Base-by-base conservation (phyloP, 1,140 invertebrate species). In the Drosophila ambigua region DNA sequence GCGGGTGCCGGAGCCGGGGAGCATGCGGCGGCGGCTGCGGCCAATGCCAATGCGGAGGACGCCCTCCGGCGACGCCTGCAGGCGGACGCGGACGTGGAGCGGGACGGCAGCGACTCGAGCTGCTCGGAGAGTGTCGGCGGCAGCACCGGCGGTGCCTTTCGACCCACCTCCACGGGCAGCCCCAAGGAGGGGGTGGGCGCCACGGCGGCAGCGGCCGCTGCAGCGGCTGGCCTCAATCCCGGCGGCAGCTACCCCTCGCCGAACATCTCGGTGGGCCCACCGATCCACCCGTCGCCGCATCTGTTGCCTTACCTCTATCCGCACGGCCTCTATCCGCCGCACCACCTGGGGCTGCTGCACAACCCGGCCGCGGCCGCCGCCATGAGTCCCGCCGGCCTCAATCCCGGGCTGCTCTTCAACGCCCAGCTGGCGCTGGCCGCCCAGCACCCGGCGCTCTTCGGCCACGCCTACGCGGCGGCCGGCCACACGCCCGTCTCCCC, bases 261-360 rank as follows among this genome's bases (percentile, higher is more conserved):
- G 2, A 97, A 97, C 92, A 97, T 97, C 23, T 97, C 96, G 5
- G 95, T 97, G 4, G 97, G 97, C 8, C 97, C 97, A 16, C 97
- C 97, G 7, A 95, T 97, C 9, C 96, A 97, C 83, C 97, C 96
- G 9, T 96, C 96, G 13, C 94, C 95, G 41, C 95, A 95, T 90
- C 93, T 98, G 51, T 93, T 98, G 73, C 97, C 97, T 59, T 98
- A 98, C 93, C 94, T 98, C 13, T 97, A 97, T 91, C 96, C 96
- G 0, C 96, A 95, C n/a, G 96, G 96, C 2, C 92, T 98, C 52
- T 98, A 98, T 92, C 95, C 95, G 15, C 94, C 96, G 51, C 96
- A 95, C 7, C 95, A 95, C 20, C 90, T 95, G 24, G 94, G 93
- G 1, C 92, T 95, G 20, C 94, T 95, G 91, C 92, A 90, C 55